Base-by-base conservation (phyloP, 2,888 invertebrate genomes). In the Coenonympha arcania region DNA sequence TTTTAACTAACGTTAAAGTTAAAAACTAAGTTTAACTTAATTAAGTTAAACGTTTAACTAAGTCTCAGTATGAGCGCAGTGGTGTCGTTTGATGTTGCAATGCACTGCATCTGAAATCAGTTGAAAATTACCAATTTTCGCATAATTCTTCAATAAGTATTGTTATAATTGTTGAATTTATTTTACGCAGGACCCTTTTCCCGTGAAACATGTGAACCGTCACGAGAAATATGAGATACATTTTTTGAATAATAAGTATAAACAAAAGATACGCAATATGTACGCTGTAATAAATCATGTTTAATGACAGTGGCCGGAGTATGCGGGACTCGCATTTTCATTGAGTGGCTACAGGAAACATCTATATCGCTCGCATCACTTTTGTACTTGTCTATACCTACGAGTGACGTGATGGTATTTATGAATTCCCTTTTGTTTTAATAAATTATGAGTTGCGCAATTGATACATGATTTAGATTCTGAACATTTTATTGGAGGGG, bases 201-300 rank as follows among this genome's bases (percentile, higher is more conserved):
- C 18, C 16, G 18, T 41, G 24, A 41, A 40, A 26, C 18, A 42
- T 28, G 19, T n/a, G 19, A 30, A 20, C 26, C 26, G n/a, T 42
- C n/a, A 30, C 18, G 26, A 13, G 22, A 18, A 20, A 30, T 20
- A 42, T 31, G n/a, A 2, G 42, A 19, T 18, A 20, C 31, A 43
- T 33, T 34, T 44, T 44, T 34, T 44, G 33, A 34, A 22, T 33
- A 16, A 44, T 24, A n/a, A n/a, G n/a, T n/a, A 44, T 20, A 33
- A 44, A 44, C 34, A 44, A 44, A 24, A 44, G 33, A 44, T 44
- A 44, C 44, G 44, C 44, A 44, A 34, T 34, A 44, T 6, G n/a
- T n/a, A n/a, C n/a, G 44, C 24, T 44, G 34, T 44, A 44, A 44
- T 44, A 44, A 44, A 44, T 44, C 44, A 44, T 34, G 24, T 44